These are phyloP conservation scores for Onychomys leucogaster DNA, from an alignment of 2,797 vertebrate species.

Conservation along the genomic window DNA sequence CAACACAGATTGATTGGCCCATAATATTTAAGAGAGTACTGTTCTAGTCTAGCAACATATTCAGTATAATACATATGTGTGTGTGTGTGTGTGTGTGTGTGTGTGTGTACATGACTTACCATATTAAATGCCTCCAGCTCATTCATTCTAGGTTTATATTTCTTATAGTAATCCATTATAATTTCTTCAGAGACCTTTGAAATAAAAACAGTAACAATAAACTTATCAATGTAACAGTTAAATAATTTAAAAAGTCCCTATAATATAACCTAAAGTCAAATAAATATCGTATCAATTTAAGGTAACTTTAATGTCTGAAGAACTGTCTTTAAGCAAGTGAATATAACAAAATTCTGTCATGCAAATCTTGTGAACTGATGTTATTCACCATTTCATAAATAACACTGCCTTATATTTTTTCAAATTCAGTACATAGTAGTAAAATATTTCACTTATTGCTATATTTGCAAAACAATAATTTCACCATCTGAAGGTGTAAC, in stretches of 20 bases:
- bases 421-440: slow-evolving; percentile 34
- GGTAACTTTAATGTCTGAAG: slow-evolving; percentile 39
- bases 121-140: slow-evolving; percentile 98
- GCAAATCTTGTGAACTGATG: not conserved
- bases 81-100: not conserved
- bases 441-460: not conserved
- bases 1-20: slow-evolving; percentile 72
- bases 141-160: slow-evolving; percentile 90
- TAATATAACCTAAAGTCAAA: slow-evolving; percentile 67
- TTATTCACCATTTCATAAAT: slow-evolving; percentile 33
- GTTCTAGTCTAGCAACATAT: slow-evolving; percentile 73
- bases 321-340: slow-evolving; percentile 21
- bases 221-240: slow-evolving; percentile 58
- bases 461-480: not conserved
- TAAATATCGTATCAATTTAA: slow-evolving; percentile 66
- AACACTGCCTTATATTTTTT: slow-evolving; percentile 19
- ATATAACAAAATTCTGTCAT: slow-evolving; percentile 19
- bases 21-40: slow-evolving; percentile 82
- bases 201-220: slow-evolving; percentile 70
- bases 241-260: slow-evolving; percentile 47
- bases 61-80: slow-evolving; percentile 13
- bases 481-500: not conserved
- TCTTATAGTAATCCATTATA: slow-evolving; percentile 93
- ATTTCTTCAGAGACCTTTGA: slow-evolving; percentile 91
- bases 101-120: slow-evolving; percentile 87